Evolutionary conservation across 2,888 invertebrate species (phyloP), one percentile per base, ranked within the genome.

Genomic region (Salticus scenicus): DNA sequence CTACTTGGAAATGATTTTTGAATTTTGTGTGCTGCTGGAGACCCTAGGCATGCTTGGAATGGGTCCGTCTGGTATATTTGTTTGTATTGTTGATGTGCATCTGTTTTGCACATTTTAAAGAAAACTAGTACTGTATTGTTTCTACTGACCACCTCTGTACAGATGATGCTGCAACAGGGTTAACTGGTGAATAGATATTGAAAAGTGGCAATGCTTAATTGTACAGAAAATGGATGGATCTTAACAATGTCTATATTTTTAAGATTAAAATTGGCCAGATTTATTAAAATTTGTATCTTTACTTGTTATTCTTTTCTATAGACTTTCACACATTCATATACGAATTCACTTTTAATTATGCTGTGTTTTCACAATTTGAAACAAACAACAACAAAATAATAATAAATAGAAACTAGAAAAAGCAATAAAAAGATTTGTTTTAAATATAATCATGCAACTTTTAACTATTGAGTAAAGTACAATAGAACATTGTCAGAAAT

Each of bases 201-300:
- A 66, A 80, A 37, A 51, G 74, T 76, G 66, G 79, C 67, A 77
- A 80, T 87, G 87, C 77, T 77, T 79, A 81, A 66, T 83, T 88
- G 88, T 88, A 88, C 86, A 88, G 88, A 88, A 70, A 87, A 75
- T 82, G 88, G 77, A 73, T 86, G 88, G 76, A 87, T 76, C 82
- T 80, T 80, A 84, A 78, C 74, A 64, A 81, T 85, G 83, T 88
- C 85, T 87, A 87, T 88, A 88, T 88, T 88, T 88, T 88, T 88
- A 79, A 88, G 87, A 88, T 88, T 88, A 88, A 87, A 88, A 83
- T 87, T 88, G 87, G 87, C 81, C 87, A 86, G 85, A 87, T 87
- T 87, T 87, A 87, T 81, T 87, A 87, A 86, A 86, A 20, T 64
- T 37, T 37, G 28, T 70, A 20, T 33, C 17, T 73, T 33, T 73